Percentiles rank a stretch among this genome's conserved stretches.
These are phyloP conservation scores for Lepeophtheirus salmonis DNA, from an alignment of 1,140 invertebrate species.

Conservation along the genomic window DNA sequence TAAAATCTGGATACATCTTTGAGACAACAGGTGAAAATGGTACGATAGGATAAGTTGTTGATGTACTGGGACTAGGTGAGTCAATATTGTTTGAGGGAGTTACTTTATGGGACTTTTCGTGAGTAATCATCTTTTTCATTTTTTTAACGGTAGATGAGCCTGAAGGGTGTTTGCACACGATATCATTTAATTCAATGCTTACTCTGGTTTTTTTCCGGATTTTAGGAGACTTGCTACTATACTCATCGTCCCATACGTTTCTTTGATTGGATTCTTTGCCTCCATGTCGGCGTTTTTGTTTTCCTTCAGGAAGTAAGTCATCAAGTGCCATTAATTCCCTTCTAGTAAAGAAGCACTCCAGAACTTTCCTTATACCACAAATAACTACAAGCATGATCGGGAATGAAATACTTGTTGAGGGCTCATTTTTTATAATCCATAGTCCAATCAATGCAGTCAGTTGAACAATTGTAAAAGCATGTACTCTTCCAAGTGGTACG, in stretches of 20 bases:
- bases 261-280: conserved; percentile 25
- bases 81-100: too few relatives aligned
- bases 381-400: conserved; percentile 37
- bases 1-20: neutral
- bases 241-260: too few relatives aligned
- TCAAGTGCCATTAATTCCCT: conserved; percentile 39
- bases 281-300: conserved; percentile 24
- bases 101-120: neutral
- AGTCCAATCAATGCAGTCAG: conserved; percentile 28
- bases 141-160: neutral
- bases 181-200: neutral
- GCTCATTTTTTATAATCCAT: conserved; percentile 39
- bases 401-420: conserved; percentile 37
- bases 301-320: conserved; percentile 38
- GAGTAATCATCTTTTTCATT: neutral
- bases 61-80: too few relatives aligned
- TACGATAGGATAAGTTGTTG: neutral
- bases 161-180: neutral
- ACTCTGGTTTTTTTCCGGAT: neutral
- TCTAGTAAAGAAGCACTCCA: conserved; percentile 38
- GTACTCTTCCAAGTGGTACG: conserved; percentile 35
- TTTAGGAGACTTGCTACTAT: neutral
- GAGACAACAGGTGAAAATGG: neutral
- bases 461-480: conserved; percentile 37
- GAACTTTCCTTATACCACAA: conserved; percentile 36